Percentiles rank a stretch among this genome's conserved stretches.
phyloP scores from a whole-genome alignment of 2,113 vertebrate species.

The Myrmecobius fasciatus region DNA sequence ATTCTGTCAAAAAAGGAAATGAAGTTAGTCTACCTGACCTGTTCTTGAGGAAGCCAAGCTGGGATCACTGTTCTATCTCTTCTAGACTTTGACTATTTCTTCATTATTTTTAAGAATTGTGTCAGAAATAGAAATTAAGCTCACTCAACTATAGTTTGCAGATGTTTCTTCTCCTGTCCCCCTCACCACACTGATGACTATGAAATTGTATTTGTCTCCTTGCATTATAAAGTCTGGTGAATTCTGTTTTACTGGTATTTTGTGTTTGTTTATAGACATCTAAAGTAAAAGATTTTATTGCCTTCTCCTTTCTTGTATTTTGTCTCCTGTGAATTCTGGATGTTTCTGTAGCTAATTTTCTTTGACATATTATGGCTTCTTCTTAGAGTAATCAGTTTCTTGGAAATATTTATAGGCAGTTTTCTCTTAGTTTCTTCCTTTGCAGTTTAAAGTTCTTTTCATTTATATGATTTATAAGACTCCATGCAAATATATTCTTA shows the following conservation, averaged over 20 bases:
- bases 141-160: neutral
- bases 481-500: neutral
- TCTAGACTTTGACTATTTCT: neutral
- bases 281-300: neutral
- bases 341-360: neutral
- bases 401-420: neutral
- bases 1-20: neutral
- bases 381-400: neutral
- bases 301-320: neutral
- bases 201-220: neutral
- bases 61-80: neutral
- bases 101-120: neutral
- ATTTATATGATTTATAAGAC: neutral
- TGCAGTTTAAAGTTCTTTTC: neutral
- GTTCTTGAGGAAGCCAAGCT: neutral
- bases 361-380: neutral
- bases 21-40: neutral
- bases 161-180: neutral
- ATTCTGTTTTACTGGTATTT: neutral
- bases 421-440: neutral
- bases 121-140: neutral
- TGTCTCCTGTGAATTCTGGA: neutral
- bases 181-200: neutral
- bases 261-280: neutral
- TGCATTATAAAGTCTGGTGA: neutral